These are phyloP conservation scores for Rhinella marina DNA, from an alignment of 2,797 vertebrate species.

Conservation along the genomic window DNA sequence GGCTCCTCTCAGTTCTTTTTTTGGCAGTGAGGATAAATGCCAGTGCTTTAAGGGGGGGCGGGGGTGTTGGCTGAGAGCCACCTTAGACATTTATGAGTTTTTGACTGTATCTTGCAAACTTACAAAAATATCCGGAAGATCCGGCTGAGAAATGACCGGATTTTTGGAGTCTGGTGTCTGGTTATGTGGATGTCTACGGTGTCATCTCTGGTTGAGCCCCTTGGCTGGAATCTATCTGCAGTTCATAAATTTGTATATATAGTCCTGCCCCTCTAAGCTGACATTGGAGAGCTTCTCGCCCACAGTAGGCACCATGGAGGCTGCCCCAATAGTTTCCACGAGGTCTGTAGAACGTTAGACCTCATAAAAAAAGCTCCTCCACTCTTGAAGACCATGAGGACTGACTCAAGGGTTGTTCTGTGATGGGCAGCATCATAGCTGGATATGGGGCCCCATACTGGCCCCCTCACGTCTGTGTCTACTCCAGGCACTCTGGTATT, in stretches of 20 bases:
- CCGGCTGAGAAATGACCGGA: neutral
- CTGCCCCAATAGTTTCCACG: neutral
- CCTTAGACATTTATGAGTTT: conserved; percentile 22
- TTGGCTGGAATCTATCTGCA: neutral
- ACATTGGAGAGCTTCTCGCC: neutral
- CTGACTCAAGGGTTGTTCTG: neutral
- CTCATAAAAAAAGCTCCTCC: neutral
- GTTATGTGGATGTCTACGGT: neutral
- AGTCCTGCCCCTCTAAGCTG: neutral
- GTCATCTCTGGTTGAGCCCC: neutral
- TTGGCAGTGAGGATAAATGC: conserved; percentile 52
- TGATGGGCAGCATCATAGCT: neutral
- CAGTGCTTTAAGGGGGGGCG: conserved; percentile 23
- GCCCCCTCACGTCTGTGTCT: neutral
- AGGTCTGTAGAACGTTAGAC: neutral
- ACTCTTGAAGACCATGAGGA: neutral
- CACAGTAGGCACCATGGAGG: neutral
- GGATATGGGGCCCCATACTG: neutral
- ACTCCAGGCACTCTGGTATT: neutral
- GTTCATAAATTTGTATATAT: neutral
- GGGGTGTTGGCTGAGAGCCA: conserved; percentile 38
- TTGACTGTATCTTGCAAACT: neutral
- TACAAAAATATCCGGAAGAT: neutral
- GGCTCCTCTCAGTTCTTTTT: conserved; percentile 47
- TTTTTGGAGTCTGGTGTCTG: neutral